These are phyloP conservation scores for Elysia crispata DNA, from an alignment of 2,888 invertebrate species.

Conservation along the genomic window DNA sequence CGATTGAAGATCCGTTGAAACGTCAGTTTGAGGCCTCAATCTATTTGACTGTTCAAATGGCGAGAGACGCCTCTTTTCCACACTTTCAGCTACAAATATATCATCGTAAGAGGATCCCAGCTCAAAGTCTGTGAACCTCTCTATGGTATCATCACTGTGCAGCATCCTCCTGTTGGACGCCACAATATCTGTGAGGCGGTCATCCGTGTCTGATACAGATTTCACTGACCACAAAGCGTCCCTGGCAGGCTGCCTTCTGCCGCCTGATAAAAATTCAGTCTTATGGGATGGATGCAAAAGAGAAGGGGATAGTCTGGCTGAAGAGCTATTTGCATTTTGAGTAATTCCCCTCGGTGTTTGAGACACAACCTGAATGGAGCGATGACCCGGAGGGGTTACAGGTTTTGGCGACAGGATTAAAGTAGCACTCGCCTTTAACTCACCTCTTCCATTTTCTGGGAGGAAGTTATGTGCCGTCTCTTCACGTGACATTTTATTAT, in stretches of 20 bases:
- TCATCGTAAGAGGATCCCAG: constrained; percentile 38
- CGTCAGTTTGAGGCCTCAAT: not conserved
- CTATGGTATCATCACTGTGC: constrained; percentile 31
- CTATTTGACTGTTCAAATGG: no score
- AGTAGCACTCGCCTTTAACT: not conserved
- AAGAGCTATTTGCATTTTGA: not conserved
- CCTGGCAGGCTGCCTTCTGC: not conserved
- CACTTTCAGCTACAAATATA: not conserved
- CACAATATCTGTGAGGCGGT: constrained; percentile 32
- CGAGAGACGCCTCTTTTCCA: no score
- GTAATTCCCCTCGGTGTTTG: not conserved
- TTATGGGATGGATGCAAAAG: not conserved
- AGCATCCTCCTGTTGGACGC: constrained; percentile 12
- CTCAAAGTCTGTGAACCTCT: constrained; percentile 36
- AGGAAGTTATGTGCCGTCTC: not conserved
- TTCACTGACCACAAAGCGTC: not conserved
- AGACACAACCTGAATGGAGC: not conserved
- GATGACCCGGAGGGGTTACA: not conserved
- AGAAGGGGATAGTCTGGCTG: not conserved
- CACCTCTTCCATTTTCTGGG: not conserved
- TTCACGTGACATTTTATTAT: not conserved
- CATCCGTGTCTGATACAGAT: constrained; percentile 29
- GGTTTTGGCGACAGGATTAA: not conserved
- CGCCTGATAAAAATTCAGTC: not conserved
- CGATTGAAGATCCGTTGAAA: not conserved